A percentile compares a stretch with the other conserved stretches of the same genome.
phyloP scores from a whole-genome alignment of 2,888 invertebrate genomes.

The Microctonus aethiopoides region DNA sequence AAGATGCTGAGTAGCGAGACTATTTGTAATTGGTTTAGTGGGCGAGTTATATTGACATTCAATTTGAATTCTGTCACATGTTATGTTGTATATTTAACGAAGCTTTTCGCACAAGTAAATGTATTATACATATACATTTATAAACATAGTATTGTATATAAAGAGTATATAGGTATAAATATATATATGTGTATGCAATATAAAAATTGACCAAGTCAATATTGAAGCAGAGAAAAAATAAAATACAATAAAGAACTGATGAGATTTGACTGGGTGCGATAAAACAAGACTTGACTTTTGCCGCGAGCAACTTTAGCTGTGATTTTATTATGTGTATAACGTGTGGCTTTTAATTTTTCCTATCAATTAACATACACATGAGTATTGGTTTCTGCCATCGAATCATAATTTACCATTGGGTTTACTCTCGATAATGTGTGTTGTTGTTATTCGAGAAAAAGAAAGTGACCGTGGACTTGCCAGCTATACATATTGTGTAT shows the following conservation, averaged over 20 bases:
- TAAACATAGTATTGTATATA: no score
- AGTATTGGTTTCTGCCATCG: not conserved
- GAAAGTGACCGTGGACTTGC: constrained; percentile 47
- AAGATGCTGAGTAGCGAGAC: constrained; percentile 16
- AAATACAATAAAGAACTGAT: not conserved
- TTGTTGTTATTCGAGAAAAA: constrained; percentile 34
- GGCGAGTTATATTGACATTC: constrained; percentile 23
- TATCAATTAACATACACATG: constrained; percentile 18
- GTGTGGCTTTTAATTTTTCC: constrained; percentile 9
- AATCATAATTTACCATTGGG: not conserved
- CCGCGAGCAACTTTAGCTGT: not conserved
- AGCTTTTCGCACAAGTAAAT: not conserved
- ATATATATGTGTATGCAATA: no score
- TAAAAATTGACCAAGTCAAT: not conserved
- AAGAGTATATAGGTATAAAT: no score
- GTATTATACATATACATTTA: not conserved
- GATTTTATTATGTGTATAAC: not conserved
- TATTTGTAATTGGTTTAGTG: constrained; percentile 22
- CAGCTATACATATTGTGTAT: constrained; percentile 23
- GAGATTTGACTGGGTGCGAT: not conserved
- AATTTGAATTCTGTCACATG: constrained; percentile 27
- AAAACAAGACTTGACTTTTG: not conserved
- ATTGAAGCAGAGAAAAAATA: not conserved
- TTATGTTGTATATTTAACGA: constrained; percentile 15
- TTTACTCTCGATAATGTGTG: not conserved